Conservation (phyloP, 2,797 vertebrate species). For the Knipowitschia caucasica region DNA sequence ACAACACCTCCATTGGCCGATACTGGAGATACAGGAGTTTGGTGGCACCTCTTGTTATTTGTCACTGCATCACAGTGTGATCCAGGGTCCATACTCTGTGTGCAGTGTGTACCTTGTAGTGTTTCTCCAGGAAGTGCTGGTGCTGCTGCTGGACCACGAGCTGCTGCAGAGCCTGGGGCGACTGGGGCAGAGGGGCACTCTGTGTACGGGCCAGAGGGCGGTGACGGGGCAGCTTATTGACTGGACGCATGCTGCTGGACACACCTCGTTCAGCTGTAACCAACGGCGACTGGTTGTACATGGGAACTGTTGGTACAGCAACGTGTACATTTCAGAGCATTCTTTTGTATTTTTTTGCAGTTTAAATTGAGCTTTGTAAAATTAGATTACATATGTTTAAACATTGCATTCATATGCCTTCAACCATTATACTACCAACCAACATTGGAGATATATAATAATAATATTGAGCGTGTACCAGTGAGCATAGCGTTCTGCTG, state of each 20-base stretch:
- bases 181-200: slow-evolving; percentile 90
- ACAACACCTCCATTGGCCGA: no score
- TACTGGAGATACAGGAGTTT: rapidly evolving
- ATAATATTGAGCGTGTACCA: slow-evolving; percentile 62
- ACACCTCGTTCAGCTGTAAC: slow-evolving; percentile 86
- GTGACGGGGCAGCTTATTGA: slow-evolving; percentile 87
- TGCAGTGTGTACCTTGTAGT: slow-evolving; percentile 71
- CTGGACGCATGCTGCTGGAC: slow-evolving; percentile 77
- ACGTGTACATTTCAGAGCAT: no score
- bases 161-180: slow-evolving; percentile 91
- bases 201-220: slow-evolving; percentile 90
- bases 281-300: slow-evolving; percentile 89
- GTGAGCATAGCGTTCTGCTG: slow-evolving; percentile 90
- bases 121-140: slow-evolving; percentile 89
- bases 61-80: no score
- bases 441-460: no score
- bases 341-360: no score
- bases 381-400: no score
- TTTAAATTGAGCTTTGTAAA: no score
- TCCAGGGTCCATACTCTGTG: no score
- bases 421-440: no score
- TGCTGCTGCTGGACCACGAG: slow-evolving; percentile 91
- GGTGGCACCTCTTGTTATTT: slow-evolving; percentile 47
- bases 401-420: no score
- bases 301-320: slow-evolving; percentile 74